Percentiles rank a stretch among this genome's conserved stretches.
phyloP scores from a whole-genome alignment of 2,888 invertebrate genomes.

The Elysia crispata region DNA sequence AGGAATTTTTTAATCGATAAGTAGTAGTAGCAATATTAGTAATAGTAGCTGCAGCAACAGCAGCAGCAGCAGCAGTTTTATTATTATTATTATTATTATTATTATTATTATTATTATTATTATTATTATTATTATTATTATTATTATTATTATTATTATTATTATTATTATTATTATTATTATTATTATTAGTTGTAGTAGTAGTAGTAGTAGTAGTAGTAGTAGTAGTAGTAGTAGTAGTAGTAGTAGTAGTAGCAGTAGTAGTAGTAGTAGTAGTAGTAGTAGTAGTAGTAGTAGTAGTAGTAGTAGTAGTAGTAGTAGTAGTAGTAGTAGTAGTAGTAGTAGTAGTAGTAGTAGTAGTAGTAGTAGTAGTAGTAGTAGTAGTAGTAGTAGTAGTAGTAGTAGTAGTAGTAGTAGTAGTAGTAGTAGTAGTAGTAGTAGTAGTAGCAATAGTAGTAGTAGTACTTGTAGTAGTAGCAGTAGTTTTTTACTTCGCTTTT shows the following conservation, averaged over 20 bases:
- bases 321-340: slow-evolving; percentile 4
- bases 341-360: slow-evolving; percentile 4
- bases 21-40: too few species aligned
- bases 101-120: too few species aligned
- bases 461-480: not conserved
- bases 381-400: not conserved
- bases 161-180: too few species aligned
- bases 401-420: not conserved
- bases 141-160: too few species aligned
- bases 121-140: too few species aligned
- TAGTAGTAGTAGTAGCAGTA: not conserved
- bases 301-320: slow-evolving; percentile 3
- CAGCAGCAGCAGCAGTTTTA: too few species aligned
- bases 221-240: too few species aligned
- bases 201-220: too few species aligned
- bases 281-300: slow-evolving; percentile 4
- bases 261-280: not conserved
- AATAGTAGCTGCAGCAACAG: too few species aligned
- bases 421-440: slow-evolving; percentile 2
- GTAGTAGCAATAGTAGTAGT: not conserved
- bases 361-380: not conserved
- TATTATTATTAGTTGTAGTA: too few species aligned
- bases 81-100: too few species aligned
- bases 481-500: not conserved
- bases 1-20: too few species aligned